phyloP scores from a whole-genome alignment of 2,113 vertebrate species.

The Prunella himalayana region DNA sequence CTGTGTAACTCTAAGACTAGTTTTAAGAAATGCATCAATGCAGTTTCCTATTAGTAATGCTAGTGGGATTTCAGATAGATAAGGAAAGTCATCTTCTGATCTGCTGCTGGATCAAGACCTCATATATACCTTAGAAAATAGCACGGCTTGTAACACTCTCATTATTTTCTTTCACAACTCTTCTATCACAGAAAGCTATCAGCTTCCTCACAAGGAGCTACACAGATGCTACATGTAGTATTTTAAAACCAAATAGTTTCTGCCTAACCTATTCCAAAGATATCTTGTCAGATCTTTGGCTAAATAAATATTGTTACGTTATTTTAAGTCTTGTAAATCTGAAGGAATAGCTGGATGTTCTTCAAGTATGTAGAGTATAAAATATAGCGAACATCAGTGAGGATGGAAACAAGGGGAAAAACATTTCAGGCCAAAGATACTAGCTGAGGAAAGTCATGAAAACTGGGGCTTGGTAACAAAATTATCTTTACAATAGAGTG shows the following conservation, averaged over 20 bases:
- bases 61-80: background rate
- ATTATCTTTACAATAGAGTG: background rate
- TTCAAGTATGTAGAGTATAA: background rate
- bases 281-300: background rate
- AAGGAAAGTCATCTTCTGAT: background rate
- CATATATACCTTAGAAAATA: background rate
- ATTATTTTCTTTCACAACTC: background rate
- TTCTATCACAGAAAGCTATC: background rate
- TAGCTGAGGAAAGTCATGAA: background rate
- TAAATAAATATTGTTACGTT: background rate
- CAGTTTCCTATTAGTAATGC: background rate
- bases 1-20: background rate
- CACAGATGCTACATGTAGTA: background rate
- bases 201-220: background rate
- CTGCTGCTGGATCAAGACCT: background rate
- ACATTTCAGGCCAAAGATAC: background rate
- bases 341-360: background rate
- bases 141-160: background rate
- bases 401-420: background rate
- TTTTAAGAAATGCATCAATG: background rate
- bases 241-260: constrained; percentile 9
- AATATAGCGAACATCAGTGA: background rate
- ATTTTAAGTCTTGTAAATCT: background rate
- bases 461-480: background rate
- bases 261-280: background rate